Evolutionary conservation across 2,797 vertebrate genomes (phyloP).

Genomic region (Lophura swinhoii): DNA sequence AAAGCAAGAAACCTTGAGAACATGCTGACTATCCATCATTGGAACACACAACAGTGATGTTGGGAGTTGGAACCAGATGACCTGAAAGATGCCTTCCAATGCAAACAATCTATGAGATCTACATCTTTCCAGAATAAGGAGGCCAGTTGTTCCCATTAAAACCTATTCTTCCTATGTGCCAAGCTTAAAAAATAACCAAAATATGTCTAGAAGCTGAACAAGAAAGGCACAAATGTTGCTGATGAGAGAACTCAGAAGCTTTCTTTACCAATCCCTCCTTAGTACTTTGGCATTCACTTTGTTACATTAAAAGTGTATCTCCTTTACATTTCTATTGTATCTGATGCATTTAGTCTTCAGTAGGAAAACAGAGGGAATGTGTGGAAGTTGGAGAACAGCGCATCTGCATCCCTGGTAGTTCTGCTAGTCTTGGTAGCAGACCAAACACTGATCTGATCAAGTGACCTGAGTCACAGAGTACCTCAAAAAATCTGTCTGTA

Average conservation of each 20-base stretch:
- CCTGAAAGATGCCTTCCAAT: background rate
- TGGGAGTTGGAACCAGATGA: background rate
- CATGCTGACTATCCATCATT: constrained; percentile 27
- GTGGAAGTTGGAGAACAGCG: background rate
- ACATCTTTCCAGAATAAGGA: background rate
- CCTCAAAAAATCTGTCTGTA: background rate
- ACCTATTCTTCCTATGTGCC: background rate
- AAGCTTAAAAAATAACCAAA: background rate
- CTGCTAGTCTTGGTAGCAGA: background rate
- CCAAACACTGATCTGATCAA: background rate
- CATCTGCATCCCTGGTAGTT: background rate
- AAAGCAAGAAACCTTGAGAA: constrained; percentile 42
- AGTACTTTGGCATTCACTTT: background rate
- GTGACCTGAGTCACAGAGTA: background rate
- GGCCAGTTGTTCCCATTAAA: background rate
- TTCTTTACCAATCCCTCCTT: background rate
- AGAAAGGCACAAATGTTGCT: background rate
- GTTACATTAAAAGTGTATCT: background rate
- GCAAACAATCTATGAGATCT: background rate
- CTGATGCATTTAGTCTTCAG: background rate
- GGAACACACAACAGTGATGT: background rate
- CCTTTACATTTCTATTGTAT: background rate
- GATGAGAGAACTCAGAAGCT: background rate
- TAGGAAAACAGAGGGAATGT: background rate
- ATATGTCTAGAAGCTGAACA: background rate